Evolutionary conservation across 2,888 invertebrate genomes (phyloP), one percentile per base, ranked within the genome.

Genomic region (Hemaris fuciformis): DNA sequence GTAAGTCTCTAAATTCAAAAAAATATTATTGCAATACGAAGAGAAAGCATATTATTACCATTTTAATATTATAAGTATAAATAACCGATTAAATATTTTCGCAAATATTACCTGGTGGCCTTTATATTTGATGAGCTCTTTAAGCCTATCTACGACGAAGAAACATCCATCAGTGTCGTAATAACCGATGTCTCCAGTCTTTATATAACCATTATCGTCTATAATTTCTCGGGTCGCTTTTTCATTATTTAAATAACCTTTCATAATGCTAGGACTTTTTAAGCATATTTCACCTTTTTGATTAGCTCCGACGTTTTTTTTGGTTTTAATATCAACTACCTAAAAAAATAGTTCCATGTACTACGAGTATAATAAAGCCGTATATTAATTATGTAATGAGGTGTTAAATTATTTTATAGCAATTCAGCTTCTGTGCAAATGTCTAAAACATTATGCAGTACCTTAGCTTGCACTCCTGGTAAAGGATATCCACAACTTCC

Each of bases 41-140:
- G n/a, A n/a, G n/a, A n/a, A n/a, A n/a, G n/a, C n/a, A n/a, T n/a
- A n/a, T n/a, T n/a, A n/a, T n/a, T n/a, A n/a, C n/a, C n/a, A n/a
- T n/a, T n/a, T n/a, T n/a, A n/a, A n/a, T n/a, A n/a, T n/a, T n/a
- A n/a, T n/a, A n/a, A n/a, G n/a, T n/a, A n/a, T n/a, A n/a, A n/a
- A n/a, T n/a, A n/a, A n/a, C n/a, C n/a, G n/a, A n/a, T n/a, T n/a
- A n/a, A n/a, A n/a, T n/a, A n/a, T n/a, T n/a, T n/a, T n/a, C n/a
- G n/a, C n/a, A n/a, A n/a, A n/a, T n/a, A n/a, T 60, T 71, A 94
- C 94, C 93, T 96, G 95, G 53, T 69, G 58, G 10, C 86, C 85
- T 60, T 88, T 88, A 63, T 87, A 88, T 65, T 87, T 88, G 57
- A 88, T 86, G 3, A 88, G 74, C 65, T 88, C 87, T 63, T 87